Percentiles rank a stretch among this genome's conserved stretches.
These are phyloP conservation scores for Discoglossus pictus DNA, from an alignment of 2,797 vertebrate genomes.

Conservation along the genomic window DNA sequence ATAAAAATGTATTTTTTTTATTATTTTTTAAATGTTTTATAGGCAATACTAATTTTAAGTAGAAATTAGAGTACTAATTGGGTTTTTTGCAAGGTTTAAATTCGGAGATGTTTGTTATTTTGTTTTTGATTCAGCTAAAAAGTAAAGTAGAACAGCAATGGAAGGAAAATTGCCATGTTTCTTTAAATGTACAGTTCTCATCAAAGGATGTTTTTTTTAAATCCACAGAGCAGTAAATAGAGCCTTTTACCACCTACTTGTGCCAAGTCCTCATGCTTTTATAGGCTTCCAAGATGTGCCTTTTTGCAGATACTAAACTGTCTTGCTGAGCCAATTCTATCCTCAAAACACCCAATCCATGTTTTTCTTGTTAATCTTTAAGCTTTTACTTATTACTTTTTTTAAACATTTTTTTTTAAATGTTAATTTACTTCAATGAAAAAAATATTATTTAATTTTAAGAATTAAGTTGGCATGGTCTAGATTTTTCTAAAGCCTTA, in stretches of 20 bases:
- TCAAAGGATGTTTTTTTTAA: conserved; percentile 30
- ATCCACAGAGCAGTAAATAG: conserved; percentile 5
- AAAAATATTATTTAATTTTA: no score
- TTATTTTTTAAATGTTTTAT: no score
- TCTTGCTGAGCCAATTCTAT: conserved; percentile 23
- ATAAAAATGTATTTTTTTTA: no score
- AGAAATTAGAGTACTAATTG: no score
- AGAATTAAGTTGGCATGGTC: no score
- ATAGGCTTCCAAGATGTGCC: conserved; percentile 37
- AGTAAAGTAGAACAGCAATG: background rate
- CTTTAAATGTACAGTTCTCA: background rate
- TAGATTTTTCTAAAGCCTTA: no score
- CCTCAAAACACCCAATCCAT: background rate
- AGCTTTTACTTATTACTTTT: background rate
- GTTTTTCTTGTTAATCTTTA: conserved; percentile 12
- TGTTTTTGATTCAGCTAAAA: no score
- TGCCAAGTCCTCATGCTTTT: conserved; percentile 40
- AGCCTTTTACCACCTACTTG: conserved; percentile 23
- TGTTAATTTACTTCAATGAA: no score
- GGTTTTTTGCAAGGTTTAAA: no score
- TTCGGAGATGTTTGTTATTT: no score
- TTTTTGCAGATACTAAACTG: conserved; percentile 30
- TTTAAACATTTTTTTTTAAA: background rate
- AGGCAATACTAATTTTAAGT: no score
- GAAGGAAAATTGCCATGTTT: background rate